Conservation (phyloP, 2,113 vertebrate genomes). For the Condylura cristata region DNA sequence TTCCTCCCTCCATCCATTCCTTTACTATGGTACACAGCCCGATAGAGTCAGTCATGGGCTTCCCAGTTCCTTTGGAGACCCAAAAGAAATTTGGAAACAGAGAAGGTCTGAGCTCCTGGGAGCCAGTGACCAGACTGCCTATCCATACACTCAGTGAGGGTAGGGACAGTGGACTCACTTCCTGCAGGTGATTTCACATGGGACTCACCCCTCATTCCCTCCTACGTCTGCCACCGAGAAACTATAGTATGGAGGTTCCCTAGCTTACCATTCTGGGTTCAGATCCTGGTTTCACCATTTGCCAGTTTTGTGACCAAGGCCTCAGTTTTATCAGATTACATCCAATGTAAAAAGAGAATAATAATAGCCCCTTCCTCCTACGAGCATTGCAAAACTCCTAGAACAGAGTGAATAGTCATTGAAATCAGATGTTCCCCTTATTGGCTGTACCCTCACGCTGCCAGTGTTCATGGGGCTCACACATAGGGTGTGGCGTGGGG, state of each 20-base stretch:
- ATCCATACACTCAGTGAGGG: not conserved
- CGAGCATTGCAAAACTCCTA: not conserved
- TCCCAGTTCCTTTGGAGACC: not conserved
- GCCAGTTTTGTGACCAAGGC: not conserved
- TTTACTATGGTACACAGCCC: not conserved
- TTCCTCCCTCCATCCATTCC: too few relatives aligned
- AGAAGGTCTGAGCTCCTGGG: not conserved
- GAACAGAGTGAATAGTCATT: not conserved
- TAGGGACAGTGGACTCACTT: not conserved
- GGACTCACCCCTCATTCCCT: not conserved
- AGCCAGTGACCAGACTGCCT: not conserved
- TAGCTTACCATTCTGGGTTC: not conserved
- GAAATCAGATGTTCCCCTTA: not conserved
- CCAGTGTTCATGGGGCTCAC: not conserved
- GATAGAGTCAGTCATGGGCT: fast-evolving
- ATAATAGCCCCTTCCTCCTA: too few relatives aligned
- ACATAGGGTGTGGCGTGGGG: too few relatives aligned
- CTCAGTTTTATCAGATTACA: too few relatives aligned
- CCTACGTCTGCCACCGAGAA: not conserved
- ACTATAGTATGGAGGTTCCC: not conserved
- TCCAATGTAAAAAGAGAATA: not conserved
- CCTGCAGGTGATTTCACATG: not conserved
- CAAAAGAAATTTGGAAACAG: not conserved
- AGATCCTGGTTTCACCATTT: not conserved
- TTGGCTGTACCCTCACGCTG: not conserved